phyloP scores from a whole-genome alignment of 1,140 invertebrate species.

The Listronotus oregonensis region DNA sequence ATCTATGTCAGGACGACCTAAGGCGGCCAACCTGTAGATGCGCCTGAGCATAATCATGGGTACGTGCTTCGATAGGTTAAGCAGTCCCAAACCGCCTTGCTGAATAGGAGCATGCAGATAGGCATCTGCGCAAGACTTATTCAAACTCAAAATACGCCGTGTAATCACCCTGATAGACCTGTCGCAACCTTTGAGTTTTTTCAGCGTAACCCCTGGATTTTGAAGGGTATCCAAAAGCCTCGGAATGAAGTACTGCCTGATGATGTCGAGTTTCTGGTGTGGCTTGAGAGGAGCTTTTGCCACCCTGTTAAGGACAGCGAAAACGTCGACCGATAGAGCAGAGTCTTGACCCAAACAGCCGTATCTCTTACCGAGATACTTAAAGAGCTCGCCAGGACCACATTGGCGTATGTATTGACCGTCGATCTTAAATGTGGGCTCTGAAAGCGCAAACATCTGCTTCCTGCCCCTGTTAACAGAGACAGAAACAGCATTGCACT shows the following conservation, averaged over 20 bases:
- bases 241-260: constrained; percentile 27
- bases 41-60: constrained; percentile 2
- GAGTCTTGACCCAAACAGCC: neutral
- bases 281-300: constrained; percentile 31
- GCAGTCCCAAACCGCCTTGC: constrained; percentile 26
- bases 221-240: constrained; percentile 14
- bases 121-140: constrained; percentile 10
- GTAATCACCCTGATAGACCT: constrained; percentile 20
- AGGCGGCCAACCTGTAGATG: too few relatives aligned
- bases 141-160: constrained; percentile 19
- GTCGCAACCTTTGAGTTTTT: constrained; percentile 17
- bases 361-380: constrained; percentile 16
- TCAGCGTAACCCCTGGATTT: constrained; percentile 1
- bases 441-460: neutral
- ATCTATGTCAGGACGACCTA: too few relatives aligned
- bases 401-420: neutral
- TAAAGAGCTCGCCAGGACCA: neutral
- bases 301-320: neutral
- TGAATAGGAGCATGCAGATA: constrained; percentile 18
- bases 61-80: neutral
- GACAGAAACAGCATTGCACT: neutral
- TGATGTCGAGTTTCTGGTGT: constrained; percentile 31
- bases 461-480: neutral
- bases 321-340: neutral
- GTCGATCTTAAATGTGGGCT: neutral